A percentile compares a stretch with the other conserved stretches of the same genome.
These are phyloP conservation scores for Neocloeon triangulifer DNA, from an alignment of 1,140 invertebrate species.

Conservation along the genomic window DNA sequence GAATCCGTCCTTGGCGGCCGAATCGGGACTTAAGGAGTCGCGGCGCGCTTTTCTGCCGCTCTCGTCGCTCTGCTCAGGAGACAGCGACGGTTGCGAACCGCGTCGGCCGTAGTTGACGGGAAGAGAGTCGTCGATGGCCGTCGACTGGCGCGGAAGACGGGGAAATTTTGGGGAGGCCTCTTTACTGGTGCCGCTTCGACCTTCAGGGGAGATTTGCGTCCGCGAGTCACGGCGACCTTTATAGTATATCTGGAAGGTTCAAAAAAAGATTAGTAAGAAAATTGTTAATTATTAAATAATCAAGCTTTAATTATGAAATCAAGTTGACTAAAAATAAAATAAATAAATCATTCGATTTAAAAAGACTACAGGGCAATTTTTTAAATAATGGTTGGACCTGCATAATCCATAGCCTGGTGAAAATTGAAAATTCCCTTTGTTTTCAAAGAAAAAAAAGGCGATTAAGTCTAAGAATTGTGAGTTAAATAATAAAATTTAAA, in stretches of 20 bases:
- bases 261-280: background rate
- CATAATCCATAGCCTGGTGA: no score
- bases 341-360: no score
- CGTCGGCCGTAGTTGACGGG: slow-evolving; percentile 40
- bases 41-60: slow-evolving; percentile 41
- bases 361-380: no score
- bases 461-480: no score
- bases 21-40: slow-evolving; percentile 71
- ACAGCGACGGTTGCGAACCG: slow-evolving; percentile 56
- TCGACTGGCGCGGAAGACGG: slow-evolving; percentile 58
- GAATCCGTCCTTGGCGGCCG: slow-evolving; percentile 31
- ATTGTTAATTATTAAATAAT: no score
- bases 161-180: slow-evolving; percentile 42
- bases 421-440: no score
- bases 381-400: no score
- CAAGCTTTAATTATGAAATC: no score
- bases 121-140: slow-evolving; percentile 65
- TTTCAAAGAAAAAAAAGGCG: no score
- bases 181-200: slow-evolving; percentile 12
- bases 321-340: no score
- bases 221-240: slow-evolving; percentile 39
- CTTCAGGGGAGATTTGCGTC: slow-evolving; percentile 25
- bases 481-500: no score
- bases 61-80: slow-evolving; percentile 27
- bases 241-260: slow-evolving; percentile 9